Conservation (phyloP, 2,797 vertebrate genomes). For the Picus viridis region DNA sequence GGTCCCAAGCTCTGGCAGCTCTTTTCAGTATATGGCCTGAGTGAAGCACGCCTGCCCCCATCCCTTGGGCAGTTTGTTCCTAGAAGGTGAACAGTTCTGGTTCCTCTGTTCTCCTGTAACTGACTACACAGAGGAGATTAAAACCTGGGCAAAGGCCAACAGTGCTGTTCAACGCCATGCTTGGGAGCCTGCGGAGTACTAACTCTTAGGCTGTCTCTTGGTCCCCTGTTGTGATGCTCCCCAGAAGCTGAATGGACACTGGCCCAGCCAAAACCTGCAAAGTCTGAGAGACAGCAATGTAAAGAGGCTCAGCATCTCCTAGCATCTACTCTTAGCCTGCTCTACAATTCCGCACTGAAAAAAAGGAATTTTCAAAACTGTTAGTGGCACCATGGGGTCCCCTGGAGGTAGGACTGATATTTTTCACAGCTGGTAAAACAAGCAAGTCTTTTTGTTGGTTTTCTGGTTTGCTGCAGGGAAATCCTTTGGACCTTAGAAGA, state of each 20-base stretch:
- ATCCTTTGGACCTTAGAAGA: neutral
- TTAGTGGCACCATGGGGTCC: neutral
- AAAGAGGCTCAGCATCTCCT: neutral
- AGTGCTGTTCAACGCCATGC: neutral
- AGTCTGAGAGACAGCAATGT: neutral
- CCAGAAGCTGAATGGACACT: neutral
- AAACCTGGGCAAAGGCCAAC: neutral
- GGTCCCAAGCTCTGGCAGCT: neutral
- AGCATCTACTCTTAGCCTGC: neutral
- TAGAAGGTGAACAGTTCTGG: neutral
- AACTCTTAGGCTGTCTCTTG: neutral
- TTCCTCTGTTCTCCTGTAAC: neutral
- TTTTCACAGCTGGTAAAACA: neutral
- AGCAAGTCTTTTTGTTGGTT: neutral
- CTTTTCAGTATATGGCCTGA: neutral
- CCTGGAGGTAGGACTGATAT: constrained; percentile 18
- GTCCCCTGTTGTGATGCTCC: neutral
- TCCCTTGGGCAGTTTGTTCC: neutral
- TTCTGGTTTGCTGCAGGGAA: neutral
- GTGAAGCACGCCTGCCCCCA: neutral
- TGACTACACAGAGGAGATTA: neutral
- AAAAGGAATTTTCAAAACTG: neutral
- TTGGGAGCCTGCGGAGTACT: neutral
- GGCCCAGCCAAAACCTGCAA: neutral
- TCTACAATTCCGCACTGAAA: neutral